Conservation (phyloP, 2,113 vertebrate species). For the Rhombomys opimus region DNA sequence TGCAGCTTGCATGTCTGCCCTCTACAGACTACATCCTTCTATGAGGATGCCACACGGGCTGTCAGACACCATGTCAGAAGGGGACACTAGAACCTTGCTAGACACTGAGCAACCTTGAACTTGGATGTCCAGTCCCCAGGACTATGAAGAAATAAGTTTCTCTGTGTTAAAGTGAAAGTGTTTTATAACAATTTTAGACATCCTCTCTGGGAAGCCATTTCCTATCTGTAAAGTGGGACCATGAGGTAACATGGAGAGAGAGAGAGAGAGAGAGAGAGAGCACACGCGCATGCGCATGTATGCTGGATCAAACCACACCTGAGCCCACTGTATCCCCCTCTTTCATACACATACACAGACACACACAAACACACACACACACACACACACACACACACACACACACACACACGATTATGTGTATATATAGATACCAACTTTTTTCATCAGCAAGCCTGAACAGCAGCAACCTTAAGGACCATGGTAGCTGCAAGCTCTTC, state of each 20-base stretch:
- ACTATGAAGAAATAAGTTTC: not conserved
- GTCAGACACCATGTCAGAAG: not conserved
- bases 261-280: too few species aligned
- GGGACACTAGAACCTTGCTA: not conserved
- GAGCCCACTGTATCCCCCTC: not conserved
- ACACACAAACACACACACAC: too few species aligned
- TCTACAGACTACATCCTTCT: not conserved
- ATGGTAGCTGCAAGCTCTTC: not conserved
- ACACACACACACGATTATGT: not conserved
- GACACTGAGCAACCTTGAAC: not conserved
- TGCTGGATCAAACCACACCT: not conserved
- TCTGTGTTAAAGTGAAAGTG: not conserved
- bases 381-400: too few species aligned
- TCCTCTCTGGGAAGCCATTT: not conserved
- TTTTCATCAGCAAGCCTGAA: not conserved
- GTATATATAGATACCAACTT: not conserved
- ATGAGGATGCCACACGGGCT: not conserved
- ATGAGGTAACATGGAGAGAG: not conserved
- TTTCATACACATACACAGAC: too few species aligned
- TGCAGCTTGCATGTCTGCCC: fast-evolving
- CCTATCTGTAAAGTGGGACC: not conserved
- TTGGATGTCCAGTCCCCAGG: not conserved
- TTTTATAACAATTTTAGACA: not conserved
- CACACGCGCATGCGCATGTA: too few species aligned
- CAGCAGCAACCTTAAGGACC: too few species aligned